Evolutionary conservation across 2,888 invertebrate genomes (phyloP).

Genomic region (Macrosiphum euphorbiae): DNA sequence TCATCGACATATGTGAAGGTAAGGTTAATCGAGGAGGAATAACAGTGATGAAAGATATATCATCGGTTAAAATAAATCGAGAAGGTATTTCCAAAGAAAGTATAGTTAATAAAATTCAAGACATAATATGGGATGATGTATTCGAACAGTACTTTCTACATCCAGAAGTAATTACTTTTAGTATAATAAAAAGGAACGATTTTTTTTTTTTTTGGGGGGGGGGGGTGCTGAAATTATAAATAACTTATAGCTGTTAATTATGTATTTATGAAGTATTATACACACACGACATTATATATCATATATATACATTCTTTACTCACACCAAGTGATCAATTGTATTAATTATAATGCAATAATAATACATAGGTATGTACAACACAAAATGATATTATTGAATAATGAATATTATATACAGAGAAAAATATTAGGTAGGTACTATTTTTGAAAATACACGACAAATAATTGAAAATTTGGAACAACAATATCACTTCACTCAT

Average conservation of each 20-base stretch:
- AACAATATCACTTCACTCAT: background rate
- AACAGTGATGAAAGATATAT: conserved; percentile 79
- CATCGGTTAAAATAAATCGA: conserved; percentile 72
- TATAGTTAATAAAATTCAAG: conserved; percentile 83
- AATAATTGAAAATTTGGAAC: background rate
- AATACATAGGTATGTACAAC: background rate
- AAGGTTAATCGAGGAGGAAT: conserved; percentile 74
- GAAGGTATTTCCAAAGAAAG: conserved; percentile 74
- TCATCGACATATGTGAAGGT: conserved; percentile 79
- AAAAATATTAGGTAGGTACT: too few species aligned
- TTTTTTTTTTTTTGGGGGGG: too few species aligned
- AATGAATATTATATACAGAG: background rate
- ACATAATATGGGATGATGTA: conserved; percentile 81
- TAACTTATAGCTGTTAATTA: background rate
- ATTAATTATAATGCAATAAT: background rate
- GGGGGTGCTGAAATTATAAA: background rate
- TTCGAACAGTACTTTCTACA: conserved; percentile 79
- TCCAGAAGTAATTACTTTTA: conserved; percentile 36
- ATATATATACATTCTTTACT: background rate
- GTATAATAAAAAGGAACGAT: background rate
- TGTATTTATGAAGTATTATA: background rate
- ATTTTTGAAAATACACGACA: background rate
- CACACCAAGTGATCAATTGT: background rate
- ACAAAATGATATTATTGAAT: background rate
- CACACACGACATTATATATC: background rate